Evolutionary conservation across 2,888 invertebrate species (phyloP), one percentile per base, ranked within the genome.

Genomic region (Cryptus armator): DNA sequence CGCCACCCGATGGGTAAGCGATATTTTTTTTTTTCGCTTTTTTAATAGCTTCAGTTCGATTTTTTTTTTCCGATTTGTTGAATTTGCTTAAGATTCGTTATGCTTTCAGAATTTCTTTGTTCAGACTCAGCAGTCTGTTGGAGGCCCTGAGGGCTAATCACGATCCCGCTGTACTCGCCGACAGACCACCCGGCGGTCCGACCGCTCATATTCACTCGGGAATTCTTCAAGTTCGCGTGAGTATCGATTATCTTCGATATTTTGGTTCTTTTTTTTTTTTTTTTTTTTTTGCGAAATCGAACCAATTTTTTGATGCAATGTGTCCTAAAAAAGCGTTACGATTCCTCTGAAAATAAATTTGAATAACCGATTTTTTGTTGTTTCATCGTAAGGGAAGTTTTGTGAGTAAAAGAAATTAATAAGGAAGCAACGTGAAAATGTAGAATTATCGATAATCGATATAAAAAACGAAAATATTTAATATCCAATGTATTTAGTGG

Each of bases 131-230:
- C 0, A 96, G 96, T 75, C 94, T 98, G 77, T 96, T 99, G 75
- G 99, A 99, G 89, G 95, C 97, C 86, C 94, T 99, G 32, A 95
- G 97, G 90, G 96, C 96, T 88, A 95, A 94, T 91, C 97, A 97
- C 89, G 97, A 97, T 90, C 96, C 96, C 0, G 95, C 95, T 7
- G 96, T 97, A 89, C 94, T 97, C 77, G 96, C 97, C 2, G 98
- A 98, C 89, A 95, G 98, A 86, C 96, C 97, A 16, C 96, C 97
- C 0, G 95, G 96, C 24, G 97, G 97, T 24, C 97, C 98, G 1
- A 97, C 97, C 3, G 96, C 98, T 32, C 98, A 98, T 92, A 98
- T 99, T 91, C 98, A 99, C 93, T 97, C 98, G 76, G 99, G 99
- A 84, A 98, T 99, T 92, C 95, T 97, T 88, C 97, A 97, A 95